Evolutionary conservation across 2,113 vertebrate species (phyloP).

Genomic region (Bubo blakistoni): DNA sequence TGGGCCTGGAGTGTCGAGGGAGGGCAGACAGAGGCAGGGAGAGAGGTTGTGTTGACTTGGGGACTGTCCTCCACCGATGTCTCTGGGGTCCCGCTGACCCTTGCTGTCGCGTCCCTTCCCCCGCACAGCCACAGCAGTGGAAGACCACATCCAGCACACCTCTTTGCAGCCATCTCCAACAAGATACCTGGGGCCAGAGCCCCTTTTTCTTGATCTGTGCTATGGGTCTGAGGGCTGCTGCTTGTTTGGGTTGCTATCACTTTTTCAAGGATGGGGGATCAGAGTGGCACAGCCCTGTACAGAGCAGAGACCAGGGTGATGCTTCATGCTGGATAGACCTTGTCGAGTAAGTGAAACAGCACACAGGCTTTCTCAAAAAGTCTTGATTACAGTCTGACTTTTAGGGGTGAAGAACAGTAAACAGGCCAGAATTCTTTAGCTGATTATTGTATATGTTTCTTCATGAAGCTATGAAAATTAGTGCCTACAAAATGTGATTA

Average conservation of each 20-base stretch:
- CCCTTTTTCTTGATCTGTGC: background rate
- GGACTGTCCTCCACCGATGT: fast-evolving
- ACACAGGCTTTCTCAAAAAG: background rate
- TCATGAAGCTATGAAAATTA: constrained; percentile 10
- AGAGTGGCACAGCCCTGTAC: background rate
- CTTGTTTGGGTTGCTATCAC: background rate
- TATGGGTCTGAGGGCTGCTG: background rate
- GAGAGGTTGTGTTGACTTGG: background rate
- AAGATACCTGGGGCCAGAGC: background rate
- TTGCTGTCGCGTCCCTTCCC: background rate
- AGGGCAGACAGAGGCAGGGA: background rate
- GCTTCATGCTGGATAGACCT: background rate
- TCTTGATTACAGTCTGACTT: background rate
- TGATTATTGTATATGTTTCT: background rate
- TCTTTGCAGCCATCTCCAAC: background rate
- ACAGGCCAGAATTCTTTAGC: background rate
- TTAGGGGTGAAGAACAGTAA: background rate
- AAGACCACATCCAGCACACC: background rate
- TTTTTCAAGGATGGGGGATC: background rate
- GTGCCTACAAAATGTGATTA: background rate
- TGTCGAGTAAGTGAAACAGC: background rate
- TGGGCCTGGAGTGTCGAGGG: background rate
- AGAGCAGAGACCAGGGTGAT: background rate
- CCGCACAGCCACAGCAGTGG: background rate
- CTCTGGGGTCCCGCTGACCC: background rate